Percentiles rank a stretch among this genome's conserved stretches.
Conservation (phyloP, 2,888 invertebrate genomes). For the Drosophila gaucha region DNA sequence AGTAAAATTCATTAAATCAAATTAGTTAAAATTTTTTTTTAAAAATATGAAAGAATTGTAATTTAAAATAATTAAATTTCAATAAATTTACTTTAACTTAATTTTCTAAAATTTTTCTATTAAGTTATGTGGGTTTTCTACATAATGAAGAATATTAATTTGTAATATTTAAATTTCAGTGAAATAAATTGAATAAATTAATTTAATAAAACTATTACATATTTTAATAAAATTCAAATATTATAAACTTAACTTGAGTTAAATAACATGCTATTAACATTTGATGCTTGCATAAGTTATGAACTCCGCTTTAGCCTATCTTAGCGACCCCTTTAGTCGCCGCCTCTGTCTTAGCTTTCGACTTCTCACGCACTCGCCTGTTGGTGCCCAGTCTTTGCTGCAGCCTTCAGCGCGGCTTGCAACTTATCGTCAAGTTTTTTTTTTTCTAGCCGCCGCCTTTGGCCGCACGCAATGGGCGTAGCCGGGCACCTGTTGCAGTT, state of each 20-base stretch:
- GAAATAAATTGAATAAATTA: no score
- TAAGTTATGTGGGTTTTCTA: no score
- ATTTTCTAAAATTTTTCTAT: no score
- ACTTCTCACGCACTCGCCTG: conserved; percentile 52
- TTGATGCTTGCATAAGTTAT: conserved; percentile 2
- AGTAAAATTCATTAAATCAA: no score
- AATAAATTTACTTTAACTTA: no score
- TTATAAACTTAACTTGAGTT: background rate
- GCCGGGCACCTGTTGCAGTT: conserved; percentile 75
- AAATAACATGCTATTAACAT: background rate
- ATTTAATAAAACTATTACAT: no score
- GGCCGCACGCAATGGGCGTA: conserved; percentile 77
- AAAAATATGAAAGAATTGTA: no score
- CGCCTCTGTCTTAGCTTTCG: conserved; percentile 38
- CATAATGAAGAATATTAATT: no score
- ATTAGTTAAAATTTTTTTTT: no score
- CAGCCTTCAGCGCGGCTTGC: conserved; percentile 48
- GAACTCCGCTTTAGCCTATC: background rate
- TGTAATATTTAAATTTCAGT: no score
- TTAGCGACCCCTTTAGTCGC: conserved; percentile 14
- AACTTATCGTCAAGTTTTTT: conserved; percentile 57
- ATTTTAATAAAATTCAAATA: no score
- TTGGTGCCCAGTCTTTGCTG: conserved; percentile 10
- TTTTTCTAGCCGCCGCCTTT: conserved; percentile 63
- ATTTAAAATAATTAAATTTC: no score